phyloP scores from a whole-genome alignment of 2,888 invertebrate genomes.

The Sthenelais limicola region DNA sequence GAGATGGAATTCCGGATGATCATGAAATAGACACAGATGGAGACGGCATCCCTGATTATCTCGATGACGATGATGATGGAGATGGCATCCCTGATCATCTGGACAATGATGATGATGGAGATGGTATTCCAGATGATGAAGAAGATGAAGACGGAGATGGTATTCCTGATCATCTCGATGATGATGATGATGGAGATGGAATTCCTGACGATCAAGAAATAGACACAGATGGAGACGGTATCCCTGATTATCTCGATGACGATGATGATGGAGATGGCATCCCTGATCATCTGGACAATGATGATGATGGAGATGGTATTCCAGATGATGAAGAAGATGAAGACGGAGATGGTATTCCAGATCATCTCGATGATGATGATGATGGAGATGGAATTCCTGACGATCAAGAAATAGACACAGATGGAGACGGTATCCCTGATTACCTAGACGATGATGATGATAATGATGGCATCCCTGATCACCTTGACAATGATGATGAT shows the following conservation, averaged over 20 bases:
- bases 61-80: constrained; percentile 61
- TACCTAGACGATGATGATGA: constrained; percentile 50
- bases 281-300: constrained; percentile 41
- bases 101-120: constrained; percentile 58
- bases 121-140: constrained; percentile 57
- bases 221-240: constrained; percentile 46
- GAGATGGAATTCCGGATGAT: constrained; percentile 54
- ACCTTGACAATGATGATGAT: constrained; percentile 55
- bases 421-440: constrained; percentile 61
- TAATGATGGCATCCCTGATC: constrained; percentile 59
- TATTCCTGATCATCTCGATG: constrained; percentile 57
- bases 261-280: constrained; percentile 48
- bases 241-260: constrained; percentile 50
- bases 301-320: constrained; percentile 60
- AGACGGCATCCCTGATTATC: constrained; percentile 61
- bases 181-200: constrained; percentile 49
- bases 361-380: constrained; percentile 59
- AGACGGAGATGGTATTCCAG: constrained; percentile 58
- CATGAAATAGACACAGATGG: constrained; percentile 52
- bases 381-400: constrained; percentile 56
- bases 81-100: constrained; percentile 61
- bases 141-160: constrained; percentile 60
- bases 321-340: constrained; percentile 60
- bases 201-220: constrained; percentile 53
- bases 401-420: constrained; percentile 57